Percentiles rank a stretch among this genome's conserved stretches.
phyloP scores from a whole-genome alignment of 2,888 invertebrate genomes.

The Nomada hirtipes region DNA sequence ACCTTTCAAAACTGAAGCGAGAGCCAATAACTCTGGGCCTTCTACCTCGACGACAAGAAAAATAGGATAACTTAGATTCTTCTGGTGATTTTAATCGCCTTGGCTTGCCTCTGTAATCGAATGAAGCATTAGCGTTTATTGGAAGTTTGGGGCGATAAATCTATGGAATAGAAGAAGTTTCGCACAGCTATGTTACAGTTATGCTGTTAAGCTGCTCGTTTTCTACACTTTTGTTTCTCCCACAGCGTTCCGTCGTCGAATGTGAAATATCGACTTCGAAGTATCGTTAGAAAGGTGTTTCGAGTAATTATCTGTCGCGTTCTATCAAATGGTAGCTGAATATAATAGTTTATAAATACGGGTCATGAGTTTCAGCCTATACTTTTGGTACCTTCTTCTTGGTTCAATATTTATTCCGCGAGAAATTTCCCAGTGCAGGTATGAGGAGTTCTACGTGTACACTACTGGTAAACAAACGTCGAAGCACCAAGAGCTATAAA shows the following conservation, averaged over 20 bases:
- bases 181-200: not conserved
- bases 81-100: slow-evolving; percentile 15
- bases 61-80: not conserved
- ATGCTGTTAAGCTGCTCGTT: slow-evolving; percentile 6
- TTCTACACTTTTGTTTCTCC: not conserved
- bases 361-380: no score
- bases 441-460: no score
- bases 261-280: not conserved
- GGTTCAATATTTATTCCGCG: no score
- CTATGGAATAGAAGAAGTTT: not conserved
- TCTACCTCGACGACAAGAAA: not conserved
- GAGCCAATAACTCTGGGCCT: slow-evolving; percentile 10
- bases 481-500: no score
- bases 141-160: slow-evolving; percentile 9
- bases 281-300: not conserved
- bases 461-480: no score
- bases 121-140: slow-evolving; percentile 1
- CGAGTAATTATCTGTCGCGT: slow-evolving; percentile 5
- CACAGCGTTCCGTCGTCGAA: slow-evolving; percentile 3
- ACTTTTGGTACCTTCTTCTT: no score
- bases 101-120: not conserved
- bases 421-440: no score
- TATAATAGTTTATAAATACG: no score
- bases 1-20: slow-evolving; percentile 9
- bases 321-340: not conserved